These are phyloP conservation scores for Hyppa rectilinea DNA, from an alignment of 2,888 invertebrate species.

Conservation along the genomic window DNA sequence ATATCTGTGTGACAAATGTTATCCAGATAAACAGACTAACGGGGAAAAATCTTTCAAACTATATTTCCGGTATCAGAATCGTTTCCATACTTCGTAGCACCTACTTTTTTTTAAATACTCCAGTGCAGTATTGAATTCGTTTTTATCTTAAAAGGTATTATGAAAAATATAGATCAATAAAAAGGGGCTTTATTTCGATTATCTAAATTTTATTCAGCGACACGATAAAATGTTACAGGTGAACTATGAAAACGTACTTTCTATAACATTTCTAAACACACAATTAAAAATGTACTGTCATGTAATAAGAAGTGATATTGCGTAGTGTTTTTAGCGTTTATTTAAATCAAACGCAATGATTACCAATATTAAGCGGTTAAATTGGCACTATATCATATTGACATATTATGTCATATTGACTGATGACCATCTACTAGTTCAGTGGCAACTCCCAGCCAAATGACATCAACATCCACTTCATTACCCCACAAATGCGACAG, in stretches of 20 bases:
- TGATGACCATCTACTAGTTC: background rate
- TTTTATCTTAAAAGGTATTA: too few relatives aligned
- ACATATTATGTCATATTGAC: too few relatives aligned
- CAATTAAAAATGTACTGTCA: too few relatives aligned
- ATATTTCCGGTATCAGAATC: too few relatives aligned
- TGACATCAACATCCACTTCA: background rate
- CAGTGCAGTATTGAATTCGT: background rate
- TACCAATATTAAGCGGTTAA: background rate
- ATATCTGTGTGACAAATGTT: too few relatives aligned
- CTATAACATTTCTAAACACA: background rate
- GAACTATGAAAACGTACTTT: background rate
- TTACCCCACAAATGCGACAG: constrained; percentile 6
- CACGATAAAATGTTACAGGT: background rate
- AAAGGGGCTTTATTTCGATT: too few relatives aligned
- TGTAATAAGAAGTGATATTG: too few relatives aligned
- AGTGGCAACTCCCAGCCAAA: background rate
- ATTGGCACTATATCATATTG: background rate
- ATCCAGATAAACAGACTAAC: too few relatives aligned
- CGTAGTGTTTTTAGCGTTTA: too few relatives aligned
- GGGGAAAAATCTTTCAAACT: too few relatives aligned
- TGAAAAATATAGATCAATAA: too few relatives aligned
- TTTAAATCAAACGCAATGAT: rapidly evolving
- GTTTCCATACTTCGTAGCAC: too few relatives aligned
- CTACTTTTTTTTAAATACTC: background rate
- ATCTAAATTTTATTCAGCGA: background rate